These are phyloP conservation scores for Mobula hypostoma DNA, from an alignment of 2,113 vertebrate genomes.

Conservation along the genomic window DNA sequence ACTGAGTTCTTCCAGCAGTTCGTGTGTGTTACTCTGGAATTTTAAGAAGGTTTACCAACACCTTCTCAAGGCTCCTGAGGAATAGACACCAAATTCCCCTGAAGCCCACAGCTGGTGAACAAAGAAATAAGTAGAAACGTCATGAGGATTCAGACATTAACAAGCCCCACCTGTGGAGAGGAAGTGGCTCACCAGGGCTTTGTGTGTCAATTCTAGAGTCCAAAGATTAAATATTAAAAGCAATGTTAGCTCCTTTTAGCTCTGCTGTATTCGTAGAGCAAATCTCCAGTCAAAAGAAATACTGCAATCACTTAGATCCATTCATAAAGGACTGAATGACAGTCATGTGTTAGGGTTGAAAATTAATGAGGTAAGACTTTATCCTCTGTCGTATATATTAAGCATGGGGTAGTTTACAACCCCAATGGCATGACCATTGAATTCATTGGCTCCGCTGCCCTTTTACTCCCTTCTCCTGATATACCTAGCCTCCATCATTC, in stretches of 20 bases:
- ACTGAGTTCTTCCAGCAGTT: too few species aligned
- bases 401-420: too few species aligned
- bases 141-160: neutral
- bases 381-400: too few species aligned
- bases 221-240: neutral
- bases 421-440: too few species aligned
- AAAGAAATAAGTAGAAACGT: neutral
- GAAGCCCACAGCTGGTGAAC: neutral
- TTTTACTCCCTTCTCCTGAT: too few species aligned
- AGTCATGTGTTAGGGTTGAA: neutral
- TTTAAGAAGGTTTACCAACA: neutral
- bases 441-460: too few species aligned
- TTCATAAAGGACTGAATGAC: too few species aligned
- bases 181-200: neutral
- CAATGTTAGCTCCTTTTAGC: neutral
- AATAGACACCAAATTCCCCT: neutral
- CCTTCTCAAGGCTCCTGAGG: neutral
- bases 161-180: neutral
- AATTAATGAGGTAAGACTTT: neutral
- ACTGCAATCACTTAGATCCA: neutral
- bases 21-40: too few species aligned
- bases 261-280: too few species aligned
- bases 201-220: neutral
- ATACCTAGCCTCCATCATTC: too few species aligned
- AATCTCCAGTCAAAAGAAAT: neutral